These are phyloP conservation scores for Catamblyrhynchus diadema DNA, from an alignment of 2,797 vertebrate species.

Conservation along the genomic window DNA sequence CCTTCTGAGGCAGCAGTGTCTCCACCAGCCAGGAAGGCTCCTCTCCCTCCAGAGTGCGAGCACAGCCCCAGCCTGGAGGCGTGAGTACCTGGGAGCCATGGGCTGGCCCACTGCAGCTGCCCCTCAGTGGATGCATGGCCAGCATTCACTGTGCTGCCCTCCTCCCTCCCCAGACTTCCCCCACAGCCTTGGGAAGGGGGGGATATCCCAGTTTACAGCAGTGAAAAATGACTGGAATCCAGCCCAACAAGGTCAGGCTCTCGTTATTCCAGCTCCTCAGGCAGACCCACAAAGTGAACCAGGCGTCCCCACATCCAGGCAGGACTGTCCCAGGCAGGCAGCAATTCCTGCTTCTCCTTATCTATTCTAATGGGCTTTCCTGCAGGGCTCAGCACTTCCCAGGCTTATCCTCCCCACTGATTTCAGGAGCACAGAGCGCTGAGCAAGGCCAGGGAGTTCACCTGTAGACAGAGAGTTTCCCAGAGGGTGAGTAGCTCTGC, in stretches of 20 bases:
- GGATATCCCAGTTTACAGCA: not conserved
- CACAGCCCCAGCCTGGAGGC: slow-evolving; percentile 58
- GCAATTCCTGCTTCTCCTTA: not conserved
- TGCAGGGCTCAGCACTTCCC: not conserved
- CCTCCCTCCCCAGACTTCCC: not conserved
- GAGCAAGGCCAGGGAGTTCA: not conserved
- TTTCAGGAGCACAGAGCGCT: not conserved
- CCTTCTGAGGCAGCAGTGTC: not conserved
- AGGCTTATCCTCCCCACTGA: not conserved
- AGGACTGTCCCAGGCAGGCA: not conserved
- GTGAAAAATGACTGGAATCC: slow-evolving; percentile 6
- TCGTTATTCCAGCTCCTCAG: not conserved
- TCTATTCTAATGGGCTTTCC: slow-evolving; percentile 16
- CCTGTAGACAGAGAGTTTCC: not conserved
- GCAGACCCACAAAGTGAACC: not conserved
- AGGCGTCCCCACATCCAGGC: not conserved
- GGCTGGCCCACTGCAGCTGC: not conserved
- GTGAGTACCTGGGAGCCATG: not conserved
- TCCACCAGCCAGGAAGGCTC: not conserved
- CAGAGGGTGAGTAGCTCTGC: not conserved
- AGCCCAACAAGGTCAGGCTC: not conserved
- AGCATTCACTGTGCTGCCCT: not conserved
- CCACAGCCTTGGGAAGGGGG: not conserved
- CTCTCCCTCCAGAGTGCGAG: not conserved
- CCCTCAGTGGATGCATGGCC: fast-evolving